phyloP scores from a whole-genome alignment of 2,888 invertebrate genomes.

The Nematopogon swammerdamellus region DNA sequence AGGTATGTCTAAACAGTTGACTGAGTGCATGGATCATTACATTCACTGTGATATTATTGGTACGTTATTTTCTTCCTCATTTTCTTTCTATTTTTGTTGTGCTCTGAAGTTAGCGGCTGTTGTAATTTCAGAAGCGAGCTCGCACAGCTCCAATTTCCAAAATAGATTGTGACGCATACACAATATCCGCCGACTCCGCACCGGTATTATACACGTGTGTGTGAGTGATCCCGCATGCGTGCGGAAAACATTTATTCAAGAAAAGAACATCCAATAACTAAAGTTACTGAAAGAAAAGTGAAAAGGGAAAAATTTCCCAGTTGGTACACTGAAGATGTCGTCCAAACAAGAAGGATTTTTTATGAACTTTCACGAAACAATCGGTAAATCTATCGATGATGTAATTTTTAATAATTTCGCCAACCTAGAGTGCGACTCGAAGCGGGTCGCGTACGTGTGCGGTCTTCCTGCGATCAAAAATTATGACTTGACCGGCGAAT shows the following conservation, averaged over 20 bases:
- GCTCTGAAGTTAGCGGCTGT: not conserved
- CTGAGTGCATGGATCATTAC: too few species aligned
- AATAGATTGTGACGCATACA: not conserved
- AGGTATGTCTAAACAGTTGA: too few species aligned
- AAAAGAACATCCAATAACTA: too few species aligned
- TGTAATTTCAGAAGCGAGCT: not conserved
- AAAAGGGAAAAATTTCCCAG: conserved; percentile 2
- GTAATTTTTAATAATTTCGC: conserved; percentile 62
- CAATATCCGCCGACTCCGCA: not conserved
- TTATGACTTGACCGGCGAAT: conserved; percentile 45
- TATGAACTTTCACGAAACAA: conserved; percentile 60
- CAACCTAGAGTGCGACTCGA: conserved; percentile 59
- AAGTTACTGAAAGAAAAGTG: too few species aligned
- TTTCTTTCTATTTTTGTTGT: not conserved
- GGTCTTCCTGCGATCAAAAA: conserved; percentile 44
- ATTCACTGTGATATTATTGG: too few species aligned
- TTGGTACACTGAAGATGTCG: conserved; percentile 28
- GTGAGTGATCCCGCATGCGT: too few species aligned
- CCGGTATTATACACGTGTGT: not conserved
- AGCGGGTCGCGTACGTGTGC: conserved; percentile 62
- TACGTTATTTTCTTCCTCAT: too few species aligned
- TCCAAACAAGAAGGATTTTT: conserved; percentile 52
- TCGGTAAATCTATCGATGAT: conserved; percentile 52
- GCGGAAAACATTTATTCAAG: too few species aligned
- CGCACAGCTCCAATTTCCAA: not conserved